These are phyloP conservation scores for Hapalemur alaotrensis DNA, from an alignment of 2,797 vertebrate species.

Conservation along the genomic window DNA sequence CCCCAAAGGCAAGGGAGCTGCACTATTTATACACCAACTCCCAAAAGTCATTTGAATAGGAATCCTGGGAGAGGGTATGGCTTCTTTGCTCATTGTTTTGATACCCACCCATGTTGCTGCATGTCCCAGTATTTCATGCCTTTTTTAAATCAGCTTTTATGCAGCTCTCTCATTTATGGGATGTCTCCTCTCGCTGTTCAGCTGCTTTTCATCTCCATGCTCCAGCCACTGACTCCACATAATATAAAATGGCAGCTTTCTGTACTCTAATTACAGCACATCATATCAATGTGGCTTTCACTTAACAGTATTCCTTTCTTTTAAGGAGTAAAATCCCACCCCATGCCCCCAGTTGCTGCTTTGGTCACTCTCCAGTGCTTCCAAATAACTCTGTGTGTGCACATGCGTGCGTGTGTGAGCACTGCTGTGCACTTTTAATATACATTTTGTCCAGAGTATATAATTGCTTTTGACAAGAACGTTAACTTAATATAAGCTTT, in stretches of 20 bases:
- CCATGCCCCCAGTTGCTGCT: neutral
- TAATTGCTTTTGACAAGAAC: neutral
- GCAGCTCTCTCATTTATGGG: neutral
- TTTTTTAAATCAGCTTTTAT: neutral
- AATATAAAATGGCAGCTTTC: neutral
- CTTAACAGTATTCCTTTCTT: neutral
- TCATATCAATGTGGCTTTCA: neutral
- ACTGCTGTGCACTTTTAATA: neutral
- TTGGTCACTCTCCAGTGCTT: neutral
- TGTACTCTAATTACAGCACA: neutral
- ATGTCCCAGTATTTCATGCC: neutral
- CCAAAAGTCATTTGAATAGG: neutral
- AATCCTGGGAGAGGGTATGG: neutral
- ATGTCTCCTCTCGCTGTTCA: neutral
- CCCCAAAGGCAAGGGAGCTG: neutral
- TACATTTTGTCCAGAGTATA: neutral
- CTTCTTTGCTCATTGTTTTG: neutral
- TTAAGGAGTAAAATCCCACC: neutral
- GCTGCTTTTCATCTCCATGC: neutral
- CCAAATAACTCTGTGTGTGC: neutral
- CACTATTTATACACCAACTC: neutral
- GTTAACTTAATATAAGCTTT: neutral
- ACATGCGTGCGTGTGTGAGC: too few species aligned
- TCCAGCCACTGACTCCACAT: neutral
- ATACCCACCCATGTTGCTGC: neutral